Base-by-base conservation (phyloP, 2,888 invertebrate genomes). In the Cyclophora punctaria region DNA sequence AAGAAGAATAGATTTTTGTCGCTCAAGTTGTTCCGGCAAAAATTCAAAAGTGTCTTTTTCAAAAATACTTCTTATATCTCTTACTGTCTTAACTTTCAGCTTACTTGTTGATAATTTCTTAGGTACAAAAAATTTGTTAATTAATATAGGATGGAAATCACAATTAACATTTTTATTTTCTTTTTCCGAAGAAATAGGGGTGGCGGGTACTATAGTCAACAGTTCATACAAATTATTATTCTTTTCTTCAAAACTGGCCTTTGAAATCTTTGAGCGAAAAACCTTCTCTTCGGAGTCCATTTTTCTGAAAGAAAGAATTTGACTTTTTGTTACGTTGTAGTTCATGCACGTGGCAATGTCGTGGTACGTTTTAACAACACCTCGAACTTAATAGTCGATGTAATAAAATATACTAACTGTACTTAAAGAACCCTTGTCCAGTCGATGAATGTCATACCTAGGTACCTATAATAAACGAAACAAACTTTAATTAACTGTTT, bases 51-150 rank as follows among this genome's bases (percentile, higher is more conserved):
- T 64, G 51, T 86, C 84, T 58, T 72, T 71, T 66, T 88, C 88
- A 69, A 75, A 82, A 42, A 59, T 42, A 55, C 68, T 72, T 65
- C 87, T 68, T 43, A 88, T 75, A 52, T 82, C 73, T 63, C 80
- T 67, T 3, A 89, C 80, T 51, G 89, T 86, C 61, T 68, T 78
- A 5, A 88, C 88, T 69, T 86, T 83, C 34, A 64, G 55, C 59
- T 20, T 20, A 20, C 20, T 20, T 2, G 67, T 75, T 48, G 66
- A 64, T 71, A 70, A 80, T 60, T 72, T 79, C 65, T 83, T 84
- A 55, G 80, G 74, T 55, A 74, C 59, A 58, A 79, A 87, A 51
- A 63, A 57, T 63, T 86, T 88, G 46, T 71, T 79, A 53, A 56
- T 20, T 20, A 20, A 67, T 60, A 62, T 75, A 20, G 82, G 83